phyloP scores from a whole-genome alignment of 1,140 invertebrate genomes.

The Anagrus nilaparvatae region DNA sequence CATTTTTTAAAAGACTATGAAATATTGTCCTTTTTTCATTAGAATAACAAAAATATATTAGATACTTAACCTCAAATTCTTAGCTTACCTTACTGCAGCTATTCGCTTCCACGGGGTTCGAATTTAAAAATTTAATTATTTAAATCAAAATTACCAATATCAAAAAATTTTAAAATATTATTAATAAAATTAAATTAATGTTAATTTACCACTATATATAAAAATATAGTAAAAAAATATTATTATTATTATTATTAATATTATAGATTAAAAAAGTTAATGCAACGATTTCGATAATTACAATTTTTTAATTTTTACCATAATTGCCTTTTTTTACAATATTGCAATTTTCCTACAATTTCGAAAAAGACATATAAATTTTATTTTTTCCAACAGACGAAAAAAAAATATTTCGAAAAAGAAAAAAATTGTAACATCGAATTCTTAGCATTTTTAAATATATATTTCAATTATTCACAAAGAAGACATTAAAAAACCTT shows the following conservation, averaged over 20 bases:
- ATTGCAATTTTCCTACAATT: too few species aligned
- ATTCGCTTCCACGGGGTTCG: slow-evolving; percentile 13
- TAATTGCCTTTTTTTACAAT: too few species aligned
- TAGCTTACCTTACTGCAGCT: background rate
- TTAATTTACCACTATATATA: slow-evolving; percentile 13
- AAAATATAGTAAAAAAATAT: slow-evolving; percentile 15
- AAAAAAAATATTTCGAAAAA: too few species aligned
- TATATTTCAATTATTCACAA: slow-evolving; percentile 12
- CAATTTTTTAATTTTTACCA: too few species aligned
- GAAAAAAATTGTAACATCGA: slow-evolving; percentile 10
- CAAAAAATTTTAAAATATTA: slow-evolving; percentile 11
- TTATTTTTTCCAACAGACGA: too few species aligned
- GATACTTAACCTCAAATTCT: background rate
- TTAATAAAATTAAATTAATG: slow-evolving; percentile 5
- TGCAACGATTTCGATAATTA: too few species aligned
- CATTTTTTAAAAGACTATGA: too few species aligned
- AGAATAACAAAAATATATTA: too few species aligned
- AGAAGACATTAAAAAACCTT: background rate
- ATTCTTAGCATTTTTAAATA: slow-evolving; percentile 9
- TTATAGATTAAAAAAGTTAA: too few species aligned
- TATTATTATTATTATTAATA: too few species aligned
- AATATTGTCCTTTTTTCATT: too few species aligned
- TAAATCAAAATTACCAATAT: slow-evolving; percentile 4
- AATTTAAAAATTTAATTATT: slow-evolving; percentile 18
- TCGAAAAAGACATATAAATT: too few species aligned